Evolutionary conservation across 2,113 vertebrate species (phyloP).

Genomic region (Ursus arctos): DNA sequence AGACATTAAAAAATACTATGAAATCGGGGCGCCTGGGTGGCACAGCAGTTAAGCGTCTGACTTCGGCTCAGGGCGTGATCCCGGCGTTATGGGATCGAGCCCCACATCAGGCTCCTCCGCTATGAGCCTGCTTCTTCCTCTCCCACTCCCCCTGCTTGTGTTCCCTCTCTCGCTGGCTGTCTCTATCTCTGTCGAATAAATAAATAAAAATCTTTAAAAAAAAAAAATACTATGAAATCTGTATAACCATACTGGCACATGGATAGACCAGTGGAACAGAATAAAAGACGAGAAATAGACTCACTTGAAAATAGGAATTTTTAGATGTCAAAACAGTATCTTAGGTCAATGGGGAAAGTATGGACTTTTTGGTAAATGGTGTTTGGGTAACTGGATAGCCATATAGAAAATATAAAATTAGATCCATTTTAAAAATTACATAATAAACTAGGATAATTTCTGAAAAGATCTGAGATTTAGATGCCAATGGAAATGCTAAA

Average conservation of each 20-base stretch:
- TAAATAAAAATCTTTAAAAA: no score
- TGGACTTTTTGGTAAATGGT: background rate
- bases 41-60: no score
- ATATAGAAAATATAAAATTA: conserved; percentile 15
- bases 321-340: background rate
- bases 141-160: no score
- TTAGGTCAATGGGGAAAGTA: background rate
- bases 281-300: background rate
- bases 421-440: background rate
- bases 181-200: no score
- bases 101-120: no score
- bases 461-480: conserved; percentile 17
- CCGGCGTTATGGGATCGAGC: no score
- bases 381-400: background rate
- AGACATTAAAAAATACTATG: background rate
- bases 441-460: conserved; percentile 34
- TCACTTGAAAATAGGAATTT: background rate
- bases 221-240: background rate
- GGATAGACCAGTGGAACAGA: background rate
- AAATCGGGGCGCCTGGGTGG: background rate
- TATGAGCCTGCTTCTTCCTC: no score
- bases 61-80: no score
- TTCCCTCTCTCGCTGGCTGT: no score
- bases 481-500: conserved; percentile 13
- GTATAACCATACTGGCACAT: background rate